Base-by-base conservation (phyloP, 2,888 invertebrate genomes). In the Pollenia labialis region DNA sequence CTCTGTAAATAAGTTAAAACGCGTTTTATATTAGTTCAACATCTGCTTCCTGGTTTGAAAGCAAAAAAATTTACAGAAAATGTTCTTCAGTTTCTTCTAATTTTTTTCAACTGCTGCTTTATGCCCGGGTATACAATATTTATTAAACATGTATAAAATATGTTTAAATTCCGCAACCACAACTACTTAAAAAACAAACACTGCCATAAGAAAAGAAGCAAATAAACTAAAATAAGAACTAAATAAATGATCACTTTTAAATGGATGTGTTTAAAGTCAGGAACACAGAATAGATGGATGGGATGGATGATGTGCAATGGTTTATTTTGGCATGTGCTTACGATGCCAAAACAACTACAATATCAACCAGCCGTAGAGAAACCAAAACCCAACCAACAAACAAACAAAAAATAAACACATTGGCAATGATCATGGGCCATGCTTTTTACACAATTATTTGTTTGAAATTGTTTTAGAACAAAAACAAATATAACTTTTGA, bases 41-140 rank as follows among this genome's bases (percentile, higher is more conserved):
- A 87, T 87, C 87, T 87, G 87, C 87, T 87, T 87, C 87, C 87
- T 87, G 87, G 87, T 87, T 87, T 54, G 6, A 50, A 58, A 52
- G 44, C 66, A 44, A 64, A 16, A 44, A 52, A 66, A 74, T 2
- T 32, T 32, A 32, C 44, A 40, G 48, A 18, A 58, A 48, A 64
- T 74, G n/a, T 68, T 58, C 44, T 74, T 56, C 44, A 66, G 44
- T 74, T 81, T 66, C 81, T 68, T 42, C 14, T 74, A 46, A 48
- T 75, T 77, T 56, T 66, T 69, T 76, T 40, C 32, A 42, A 16
- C n/a, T 10, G 52, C 60, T 75, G 2, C 32, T 48, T 42, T 58
- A 68, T 81, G 56, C 52, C 48, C 40, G 14, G n/a, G 52, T 58
- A 71, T 66, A 32, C 32, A 32, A 32, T 32, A 81, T 72, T 64